Evolutionary conservation across 2,113 vertebrate genomes (phyloP), one percentile per base, ranked within the genome.

Genomic region (Aleadryas rufinucha): DNA sequence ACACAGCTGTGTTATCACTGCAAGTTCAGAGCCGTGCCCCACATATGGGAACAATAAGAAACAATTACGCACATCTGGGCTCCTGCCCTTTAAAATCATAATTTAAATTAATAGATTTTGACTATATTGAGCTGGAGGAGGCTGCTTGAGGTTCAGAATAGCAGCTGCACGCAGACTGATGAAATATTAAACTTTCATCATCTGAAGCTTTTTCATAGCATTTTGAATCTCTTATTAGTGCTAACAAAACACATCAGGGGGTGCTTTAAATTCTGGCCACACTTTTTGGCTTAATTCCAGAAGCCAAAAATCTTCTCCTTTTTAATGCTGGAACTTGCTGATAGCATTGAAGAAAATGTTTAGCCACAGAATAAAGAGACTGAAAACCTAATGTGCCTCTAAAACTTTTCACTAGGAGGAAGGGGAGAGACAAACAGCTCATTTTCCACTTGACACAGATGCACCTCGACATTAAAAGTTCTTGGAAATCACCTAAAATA

Each of bases 131-230:
- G 33, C 50, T 66, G 49, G 70, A 94, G 42, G 47, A 89, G 53
- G 33, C 54, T 91, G 44, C 79, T 56, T 59, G 39, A 47, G 39
- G 37, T 80, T 94, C 63, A 57, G 71, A 76, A 86, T 42, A 77
- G 72, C 90, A 94, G 90, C 76, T 96, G 89, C 60, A 50, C 31
- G 37, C 31, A 57, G 53, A 52, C 81, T 80, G 68, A n/a, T 86
- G 82, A 85, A 91, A 91, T 94, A 96, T 60, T 88, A 76, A 91
- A 91, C 42, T 77, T 92, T 33, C 47, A 74, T 96, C 23, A 68
- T 92, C 33, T 74, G 68, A 79, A 52, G 81, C 31, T 89, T 94
- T 93, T 60, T 74, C 18, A 11, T 83, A 68, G 89, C 2, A 4
- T 91, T 96, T 93, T 89, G 70, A 86, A 86, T 87, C 35, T 90